Percentiles rank a stretch among this genome's conserved stretches.
Evolutionary conservation across 2,797 vertebrate species (phyloP).

Genomic region (Lates japonicus): DNA sequence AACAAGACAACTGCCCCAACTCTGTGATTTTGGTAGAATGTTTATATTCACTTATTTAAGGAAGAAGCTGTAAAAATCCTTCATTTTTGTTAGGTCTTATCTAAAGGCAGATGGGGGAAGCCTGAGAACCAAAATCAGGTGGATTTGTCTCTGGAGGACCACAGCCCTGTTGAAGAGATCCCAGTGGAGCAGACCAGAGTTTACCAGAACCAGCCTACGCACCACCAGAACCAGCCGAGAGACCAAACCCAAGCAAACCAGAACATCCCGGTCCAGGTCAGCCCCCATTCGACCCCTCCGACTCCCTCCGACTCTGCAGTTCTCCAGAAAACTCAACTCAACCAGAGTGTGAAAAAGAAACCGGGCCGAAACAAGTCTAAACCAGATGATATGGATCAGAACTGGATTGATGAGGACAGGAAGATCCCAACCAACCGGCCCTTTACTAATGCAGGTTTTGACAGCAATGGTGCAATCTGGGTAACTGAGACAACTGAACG

Average conservation of each 20-base stretch:
- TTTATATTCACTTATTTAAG: neutral
- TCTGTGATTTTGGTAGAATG: neutral
- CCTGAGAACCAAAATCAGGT: constrained; percentile 61
- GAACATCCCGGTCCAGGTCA: constrained; percentile 36
- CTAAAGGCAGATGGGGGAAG: constrained; percentile 46
- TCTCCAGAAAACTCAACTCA: constrained; percentile 50
- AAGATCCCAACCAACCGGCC: constrained; percentile 35
- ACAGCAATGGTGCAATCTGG: constrained; percentile 78
- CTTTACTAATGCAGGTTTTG: constrained; percentile 53
- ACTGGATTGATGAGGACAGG: constrained; percentile 68
- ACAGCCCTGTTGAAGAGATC: constrained; percentile 79
- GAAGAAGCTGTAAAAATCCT: neutral
- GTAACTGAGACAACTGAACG: constrained; percentile 74
- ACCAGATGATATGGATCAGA: constrained; percentile 44
- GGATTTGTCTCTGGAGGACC: constrained; percentile 63
- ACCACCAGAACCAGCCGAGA: constrained; percentile 13
- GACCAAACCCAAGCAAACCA: constrained; percentile 40
- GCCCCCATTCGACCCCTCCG: constrained; percentile 19
- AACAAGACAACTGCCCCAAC: neutral
- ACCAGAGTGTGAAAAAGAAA: constrained; percentile 52
- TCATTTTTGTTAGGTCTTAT: constrained; percentile 37
- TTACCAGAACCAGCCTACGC: constrained; percentile 76
- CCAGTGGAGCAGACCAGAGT: constrained; percentile 80
- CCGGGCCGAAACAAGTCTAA: neutral
- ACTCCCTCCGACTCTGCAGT: constrained; percentile 21